Conservation (phyloP, 1,140 invertebrate species). For the Neodiprion lecontei region DNA sequence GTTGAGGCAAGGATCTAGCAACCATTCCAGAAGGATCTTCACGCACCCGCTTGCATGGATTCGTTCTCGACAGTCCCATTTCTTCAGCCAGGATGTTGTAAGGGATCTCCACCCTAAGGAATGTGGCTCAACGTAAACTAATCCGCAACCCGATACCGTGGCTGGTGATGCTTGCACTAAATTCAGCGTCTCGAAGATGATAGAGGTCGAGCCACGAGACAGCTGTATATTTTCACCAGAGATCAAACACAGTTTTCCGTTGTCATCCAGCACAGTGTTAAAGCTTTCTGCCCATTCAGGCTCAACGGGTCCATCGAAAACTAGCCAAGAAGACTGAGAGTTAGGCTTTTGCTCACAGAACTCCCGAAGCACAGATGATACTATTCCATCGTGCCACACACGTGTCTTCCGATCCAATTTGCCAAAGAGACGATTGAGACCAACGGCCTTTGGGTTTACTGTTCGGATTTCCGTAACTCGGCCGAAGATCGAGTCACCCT, state of each 20-base stretch:
- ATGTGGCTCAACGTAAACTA: conserved; percentile 69
- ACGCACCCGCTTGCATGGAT: conserved; percentile 47
- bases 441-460: conserved; percentile 72
- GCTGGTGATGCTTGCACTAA: conserved; percentile 67
- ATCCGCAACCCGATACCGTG: conserved; percentile 71
- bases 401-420: conserved; percentile 67
- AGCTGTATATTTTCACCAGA: conserved; percentile 70
- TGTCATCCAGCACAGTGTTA: conserved; percentile 72
- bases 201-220: conserved; percentile 60
- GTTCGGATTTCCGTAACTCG: conserved; percentile 63
- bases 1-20: conserved; percentile 60
- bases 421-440: conserved; percentile 69
- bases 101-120: conserved; percentile 54
- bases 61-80: conserved; percentile 33
- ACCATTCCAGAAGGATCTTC: conserved; percentile 64
- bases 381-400: conserved; percentile 72
- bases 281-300: conserved; percentile 73
- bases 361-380: conserved; percentile 54
- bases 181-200: conserved; percentile 75
- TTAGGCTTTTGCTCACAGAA: conserved; percentile 47
- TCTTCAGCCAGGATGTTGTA: conserved; percentile 62
- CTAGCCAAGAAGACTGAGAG: conserved; percentile 64
- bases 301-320: conserved; percentile 74
- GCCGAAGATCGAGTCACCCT: conserved; percentile 47
- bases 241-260: conserved; percentile 64